Conservation (phyloP, 2,888 invertebrate genomes). For the Uropetala carovei region DNA sequence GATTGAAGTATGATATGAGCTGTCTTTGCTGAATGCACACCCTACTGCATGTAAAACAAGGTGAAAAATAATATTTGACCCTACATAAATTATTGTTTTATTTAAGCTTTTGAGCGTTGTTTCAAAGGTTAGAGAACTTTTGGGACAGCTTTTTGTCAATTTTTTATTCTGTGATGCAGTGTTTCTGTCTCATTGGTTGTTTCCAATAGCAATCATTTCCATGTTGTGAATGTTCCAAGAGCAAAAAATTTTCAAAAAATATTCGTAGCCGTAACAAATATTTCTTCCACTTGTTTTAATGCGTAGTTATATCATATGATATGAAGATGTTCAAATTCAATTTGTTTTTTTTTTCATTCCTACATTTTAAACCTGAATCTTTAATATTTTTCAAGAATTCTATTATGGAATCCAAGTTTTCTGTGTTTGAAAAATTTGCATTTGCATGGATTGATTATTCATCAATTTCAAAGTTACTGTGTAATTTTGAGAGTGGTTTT, state of each 20-base stretch:
- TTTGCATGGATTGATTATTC: neutral
- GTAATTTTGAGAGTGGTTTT: constrained; percentile 45
- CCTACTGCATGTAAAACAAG: constrained; percentile 50
- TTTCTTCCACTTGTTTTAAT: constrained; percentile 19
- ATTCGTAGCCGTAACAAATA: neutral
- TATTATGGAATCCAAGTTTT: neutral
- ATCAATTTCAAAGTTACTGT: constrained; percentile 58
- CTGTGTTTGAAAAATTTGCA: neutral
- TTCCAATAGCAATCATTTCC: constrained; percentile 43
- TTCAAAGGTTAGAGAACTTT: constrained; percentile 16
- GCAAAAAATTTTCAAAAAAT: constrained; percentile 16
- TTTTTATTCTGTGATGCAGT: constrained; percentile 49
- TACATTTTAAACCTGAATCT: neutral
- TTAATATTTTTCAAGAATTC: neutral
- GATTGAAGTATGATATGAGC: constrained; percentile 27
- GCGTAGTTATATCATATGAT: neutral
- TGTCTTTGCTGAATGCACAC: constrained; percentile 58
- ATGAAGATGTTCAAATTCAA: constrained; percentile 9
- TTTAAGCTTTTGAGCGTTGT: constrained; percentile 2
- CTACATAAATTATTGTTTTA: constrained; percentile 35
- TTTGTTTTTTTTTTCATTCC: neutral
- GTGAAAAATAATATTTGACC: constrained; percentile 28
- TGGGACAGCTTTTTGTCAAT: constrained; percentile 10
- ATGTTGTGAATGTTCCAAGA: constrained; percentile 48
- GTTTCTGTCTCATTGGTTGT: constrained; percentile 47